phyloP scores from a whole-genome alignment of 2,888 invertebrate species.

The Ommatoiulus sabulosus region DNA sequence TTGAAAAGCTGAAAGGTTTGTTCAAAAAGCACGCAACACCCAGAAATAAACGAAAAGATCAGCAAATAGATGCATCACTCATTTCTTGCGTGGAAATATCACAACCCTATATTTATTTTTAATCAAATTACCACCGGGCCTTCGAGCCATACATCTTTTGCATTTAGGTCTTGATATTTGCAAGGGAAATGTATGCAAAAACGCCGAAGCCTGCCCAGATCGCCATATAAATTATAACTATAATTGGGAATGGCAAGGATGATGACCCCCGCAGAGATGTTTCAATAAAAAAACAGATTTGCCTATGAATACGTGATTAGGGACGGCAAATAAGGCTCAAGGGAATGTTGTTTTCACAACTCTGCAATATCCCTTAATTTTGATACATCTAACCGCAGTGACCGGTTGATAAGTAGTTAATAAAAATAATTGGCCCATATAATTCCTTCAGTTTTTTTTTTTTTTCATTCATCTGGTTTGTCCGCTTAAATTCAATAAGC shows the following conservation, averaged over 20 bases:
- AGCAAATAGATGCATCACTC: slow-evolving; percentile 17
- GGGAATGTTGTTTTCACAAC: neutral
- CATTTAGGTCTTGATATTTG: neutral
- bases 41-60: neutral
- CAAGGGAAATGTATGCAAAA: neutral
- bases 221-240: neutral
- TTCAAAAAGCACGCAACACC: neutral
- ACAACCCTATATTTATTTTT: neutral
- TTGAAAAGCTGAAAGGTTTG: neutral
- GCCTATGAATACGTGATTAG: slow-evolving; percentile 3
- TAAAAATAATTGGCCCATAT: neutral
- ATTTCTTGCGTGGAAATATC: neutral
- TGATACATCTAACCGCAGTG: neutral
- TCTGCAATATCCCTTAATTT: neutral
- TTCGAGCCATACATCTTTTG: neutral
- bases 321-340: slow-evolving; percentile 15
- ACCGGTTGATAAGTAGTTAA: neutral
- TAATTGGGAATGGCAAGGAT: slow-evolving; percentile 40
- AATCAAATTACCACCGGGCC: neutral
- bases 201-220: neutral
- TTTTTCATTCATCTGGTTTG: no score
- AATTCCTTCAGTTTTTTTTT: neutral
- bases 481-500: no score
- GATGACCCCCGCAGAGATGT: neutral
- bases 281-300: neutral